Conservation (phyloP, 2,888 invertebrate species). For the Epinotia nisella region DNA sequence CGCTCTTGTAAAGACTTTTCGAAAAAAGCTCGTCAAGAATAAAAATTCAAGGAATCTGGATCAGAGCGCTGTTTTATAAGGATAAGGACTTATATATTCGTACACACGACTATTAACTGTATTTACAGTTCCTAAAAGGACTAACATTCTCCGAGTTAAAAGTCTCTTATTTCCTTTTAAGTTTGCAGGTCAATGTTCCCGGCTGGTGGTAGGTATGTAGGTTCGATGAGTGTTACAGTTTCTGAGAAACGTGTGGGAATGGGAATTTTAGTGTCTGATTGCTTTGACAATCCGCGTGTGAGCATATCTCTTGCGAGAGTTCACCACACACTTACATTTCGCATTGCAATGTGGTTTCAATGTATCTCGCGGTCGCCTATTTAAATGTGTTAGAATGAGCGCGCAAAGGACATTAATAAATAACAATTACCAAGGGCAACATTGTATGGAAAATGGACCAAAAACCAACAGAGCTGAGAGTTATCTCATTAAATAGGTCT, state of each 20-base stretch:
- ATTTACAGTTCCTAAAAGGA: conserved; percentile 1
- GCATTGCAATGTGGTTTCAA: too few relatives aligned
- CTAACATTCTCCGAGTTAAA: background rate
- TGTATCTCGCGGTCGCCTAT: too few relatives aligned
- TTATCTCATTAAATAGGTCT: too few relatives aligned
- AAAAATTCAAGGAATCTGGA: conserved; percentile 17
- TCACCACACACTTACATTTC: too few relatives aligned
- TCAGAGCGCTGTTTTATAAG: background rate
- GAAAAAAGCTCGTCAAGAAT: background rate
- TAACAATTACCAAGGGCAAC: too few relatives aligned
- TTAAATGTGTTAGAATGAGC: too few relatives aligned
- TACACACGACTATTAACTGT: background rate
- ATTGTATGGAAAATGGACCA: too few relatives aligned
- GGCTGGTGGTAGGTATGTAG: conserved; percentile 22
- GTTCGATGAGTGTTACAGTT: conserved; percentile 19
- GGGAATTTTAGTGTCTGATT: conserved; percentile 24
- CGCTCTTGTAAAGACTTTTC: background rate
- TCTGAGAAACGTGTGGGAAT: conserved; percentile 32
- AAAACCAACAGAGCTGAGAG: too few relatives aligned
- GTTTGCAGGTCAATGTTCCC: conserved; percentile 20
- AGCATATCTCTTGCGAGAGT: background rate
- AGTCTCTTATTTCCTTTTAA: conserved; percentile 27
- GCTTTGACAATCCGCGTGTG: background rate
- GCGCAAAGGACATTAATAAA: too few relatives aligned
- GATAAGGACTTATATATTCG: background rate